These are phyloP conservation scores for Iselma pallidipennis DNA, from an alignment of 2,888 invertebrate genomes.

Conservation along the genomic window DNA sequence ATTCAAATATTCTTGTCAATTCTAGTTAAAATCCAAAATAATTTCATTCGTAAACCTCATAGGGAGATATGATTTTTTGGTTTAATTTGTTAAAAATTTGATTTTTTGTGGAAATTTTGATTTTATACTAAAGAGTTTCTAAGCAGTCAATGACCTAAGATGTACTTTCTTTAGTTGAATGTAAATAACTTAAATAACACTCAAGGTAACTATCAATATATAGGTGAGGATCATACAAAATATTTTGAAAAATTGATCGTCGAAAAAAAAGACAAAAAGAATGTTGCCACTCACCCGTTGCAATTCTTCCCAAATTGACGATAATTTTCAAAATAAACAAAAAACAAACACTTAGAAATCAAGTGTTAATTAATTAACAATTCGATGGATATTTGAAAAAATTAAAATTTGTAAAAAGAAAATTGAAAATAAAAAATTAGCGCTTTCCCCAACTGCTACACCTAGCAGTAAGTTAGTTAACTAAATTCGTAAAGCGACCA, in stretches of 20 bases:
- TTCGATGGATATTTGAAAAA: too few relatives aligned
- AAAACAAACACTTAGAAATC: too few relatives aligned
- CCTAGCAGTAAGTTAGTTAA: neutral
- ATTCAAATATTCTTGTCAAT: too few relatives aligned
- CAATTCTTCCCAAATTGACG: neutral
- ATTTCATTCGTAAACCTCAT: too few relatives aligned
- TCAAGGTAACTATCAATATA: neutral
- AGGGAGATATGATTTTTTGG: too few relatives aligned
- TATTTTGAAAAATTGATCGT: neutral
- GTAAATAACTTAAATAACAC: neutral
- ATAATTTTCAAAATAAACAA: neutral
- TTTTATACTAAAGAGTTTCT: too few relatives aligned
- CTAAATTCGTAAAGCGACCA: neutral
- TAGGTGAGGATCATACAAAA: neutral
- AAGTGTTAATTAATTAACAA: too few relatives aligned
- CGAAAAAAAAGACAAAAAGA: neutral
- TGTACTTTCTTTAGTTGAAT: neutral
- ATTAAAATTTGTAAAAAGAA: too few relatives aligned
- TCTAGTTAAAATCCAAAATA: too few relatives aligned
- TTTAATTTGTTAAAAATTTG: too few relatives aligned
- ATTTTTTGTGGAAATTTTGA: too few relatives aligned
- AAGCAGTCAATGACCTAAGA: conserved; percentile 3
- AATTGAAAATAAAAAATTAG: too few relatives aligned
- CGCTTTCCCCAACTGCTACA: neutral
- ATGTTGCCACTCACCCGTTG: neutral